These are phyloP conservation scores for Lycaena phlaeas DNA, from an alignment of 2,888 invertebrate genomes.

Conservation along the genomic window DNA sequence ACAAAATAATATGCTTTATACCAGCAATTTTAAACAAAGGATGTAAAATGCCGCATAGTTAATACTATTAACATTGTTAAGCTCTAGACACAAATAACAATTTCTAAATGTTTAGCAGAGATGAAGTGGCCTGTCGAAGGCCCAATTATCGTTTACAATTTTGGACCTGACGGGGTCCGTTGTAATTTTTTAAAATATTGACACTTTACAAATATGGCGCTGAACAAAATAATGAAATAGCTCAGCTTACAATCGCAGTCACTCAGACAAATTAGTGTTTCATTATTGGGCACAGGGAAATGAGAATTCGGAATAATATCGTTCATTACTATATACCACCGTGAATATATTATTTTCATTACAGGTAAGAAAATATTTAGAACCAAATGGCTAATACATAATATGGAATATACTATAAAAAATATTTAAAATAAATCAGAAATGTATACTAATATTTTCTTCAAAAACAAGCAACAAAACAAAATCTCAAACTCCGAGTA, in stretches of 20 bases:
- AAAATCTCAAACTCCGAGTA: too few species aligned
- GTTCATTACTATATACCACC: too few species aligned
- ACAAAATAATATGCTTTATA: too few species aligned
- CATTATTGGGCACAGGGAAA: slow-evolving; percentile 3
- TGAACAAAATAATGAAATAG: slow-evolving; percentile 5
- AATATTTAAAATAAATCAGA: background rate
- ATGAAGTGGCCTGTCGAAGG: background rate
- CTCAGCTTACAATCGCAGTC: slow-evolving; percentile 5
- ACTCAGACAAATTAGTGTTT: slow-evolving; percentile 3
- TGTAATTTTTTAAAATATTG: slow-evolving; percentile 1
- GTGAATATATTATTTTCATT: too few species aligned
- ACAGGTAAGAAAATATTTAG: too few species aligned
- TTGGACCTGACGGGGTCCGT: background rate
- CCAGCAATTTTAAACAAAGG: too few species aligned
- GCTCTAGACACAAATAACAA: background rate
- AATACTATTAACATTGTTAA: too few species aligned
- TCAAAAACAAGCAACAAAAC: too few species aligned
- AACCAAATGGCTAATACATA: too few species aligned
- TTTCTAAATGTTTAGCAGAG: background rate
- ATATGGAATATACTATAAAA: too few species aligned
- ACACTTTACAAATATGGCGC: slow-evolving; percentile 1
- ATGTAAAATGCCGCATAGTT: too few species aligned
- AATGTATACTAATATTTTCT: too few species aligned
- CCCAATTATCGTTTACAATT: slow-evolving; percentile 1
- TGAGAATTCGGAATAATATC: slow-evolving; percentile 1